These are phyloP conservation scores for Manis javanica DNA, from an alignment of 2,797 vertebrate genomes.

Conservation along the genomic window DNA sequence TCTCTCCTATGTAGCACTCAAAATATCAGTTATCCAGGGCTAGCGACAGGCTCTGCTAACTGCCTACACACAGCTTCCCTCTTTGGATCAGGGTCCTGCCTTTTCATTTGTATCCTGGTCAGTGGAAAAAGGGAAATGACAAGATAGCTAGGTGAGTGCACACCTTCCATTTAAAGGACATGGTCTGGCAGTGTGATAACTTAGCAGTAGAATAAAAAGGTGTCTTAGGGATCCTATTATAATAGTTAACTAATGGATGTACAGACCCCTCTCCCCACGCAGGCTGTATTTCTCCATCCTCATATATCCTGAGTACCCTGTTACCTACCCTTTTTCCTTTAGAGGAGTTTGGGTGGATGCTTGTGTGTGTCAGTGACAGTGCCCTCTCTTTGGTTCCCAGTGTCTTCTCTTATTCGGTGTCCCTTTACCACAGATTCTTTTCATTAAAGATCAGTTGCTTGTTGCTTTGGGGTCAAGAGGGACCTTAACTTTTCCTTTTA, in stretches of 20 bases:
- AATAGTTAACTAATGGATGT: not conserved
- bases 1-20: not conserved
- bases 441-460: not conserved
- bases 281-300: not conserved
- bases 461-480: not conserved
- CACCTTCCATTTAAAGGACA: not conserved
- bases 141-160: not conserved
- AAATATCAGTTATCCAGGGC: not conserved
- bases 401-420: not conserved
- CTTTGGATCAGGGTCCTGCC: not conserved
- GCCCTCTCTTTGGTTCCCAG: not conserved
- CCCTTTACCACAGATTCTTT: not conserved
- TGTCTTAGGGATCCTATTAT: not conserved
- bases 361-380: not conserved
- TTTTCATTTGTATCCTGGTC: not conserved
- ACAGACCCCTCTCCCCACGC: accelerated
- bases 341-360: not conserved
- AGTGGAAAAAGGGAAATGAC: not conserved
- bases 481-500: not conserved
- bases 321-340: not conserved
- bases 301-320: not conserved
- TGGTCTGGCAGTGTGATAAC: not conserved
- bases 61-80: not conserved
- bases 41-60: not conserved
- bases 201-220: not conserved